Conservation (phyloP, 2,888 invertebrate species). For the Fabriciana adippe region DNA sequence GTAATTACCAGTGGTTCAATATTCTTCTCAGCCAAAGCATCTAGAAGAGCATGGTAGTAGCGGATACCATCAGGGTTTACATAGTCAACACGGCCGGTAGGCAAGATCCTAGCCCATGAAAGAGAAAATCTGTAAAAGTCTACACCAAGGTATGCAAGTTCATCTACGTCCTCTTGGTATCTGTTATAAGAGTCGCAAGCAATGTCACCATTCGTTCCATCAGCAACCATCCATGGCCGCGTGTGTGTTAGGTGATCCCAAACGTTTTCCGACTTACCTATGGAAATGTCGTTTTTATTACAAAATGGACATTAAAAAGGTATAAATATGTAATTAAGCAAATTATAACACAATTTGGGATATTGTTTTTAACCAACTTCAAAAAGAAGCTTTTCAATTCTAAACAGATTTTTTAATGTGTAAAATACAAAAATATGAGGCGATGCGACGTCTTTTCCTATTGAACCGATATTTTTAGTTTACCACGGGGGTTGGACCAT, state of each 20-base stretch:
- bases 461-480: no score
- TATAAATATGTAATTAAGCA: background rate
- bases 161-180: conserved; percentile 83
- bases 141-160: conserved; percentile 76
- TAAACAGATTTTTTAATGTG: no score
- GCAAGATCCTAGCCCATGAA: conserved; percentile 85
- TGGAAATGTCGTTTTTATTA: background rate
- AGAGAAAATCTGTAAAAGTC: conserved; percentile 82
- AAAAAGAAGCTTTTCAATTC: no score
- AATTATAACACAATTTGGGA: background rate
- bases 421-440: no score
- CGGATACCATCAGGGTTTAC: conserved; percentile 83
- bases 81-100: conserved; percentile 80
- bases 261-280: conserved; percentile 85
- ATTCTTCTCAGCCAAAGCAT: conserved; percentile 82
- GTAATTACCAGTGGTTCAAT: conserved; percentile 83
- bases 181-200: conserved; percentile 87
- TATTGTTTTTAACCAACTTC: no score
- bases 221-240: conserved; percentile 82
- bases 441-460: no score
- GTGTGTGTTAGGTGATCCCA: conserved; percentile 82
- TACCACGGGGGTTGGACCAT: no score
- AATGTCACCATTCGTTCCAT: conserved; percentile 84
- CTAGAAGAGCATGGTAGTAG: conserved; percentile 85
- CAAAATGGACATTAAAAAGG: background rate